phyloP scores from a whole-genome alignment of 2,888 invertebrate species.

The Nomada fucata region DNA sequence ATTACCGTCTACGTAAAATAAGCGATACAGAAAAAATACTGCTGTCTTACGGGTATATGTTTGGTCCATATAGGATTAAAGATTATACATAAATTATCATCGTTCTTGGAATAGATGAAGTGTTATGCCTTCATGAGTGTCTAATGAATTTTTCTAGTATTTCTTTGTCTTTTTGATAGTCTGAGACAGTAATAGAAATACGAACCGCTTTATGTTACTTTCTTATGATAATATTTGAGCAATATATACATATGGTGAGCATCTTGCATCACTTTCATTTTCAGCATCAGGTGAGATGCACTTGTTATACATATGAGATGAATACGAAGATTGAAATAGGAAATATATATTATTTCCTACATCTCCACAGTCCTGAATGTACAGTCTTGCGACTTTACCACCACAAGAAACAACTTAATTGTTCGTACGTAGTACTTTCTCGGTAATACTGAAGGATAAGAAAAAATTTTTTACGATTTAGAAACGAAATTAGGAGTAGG shows the following conservation, averaged over 20 bases:
- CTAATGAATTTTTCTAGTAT: slow-evolving; percentile 41
- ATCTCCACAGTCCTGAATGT: slow-evolving; percentile 31
- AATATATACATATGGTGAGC: slow-evolving; percentile 15
- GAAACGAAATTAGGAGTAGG: slow-evolving; percentile 27
- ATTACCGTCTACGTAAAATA: slow-evolving; percentile 11
- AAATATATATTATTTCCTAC: slow-evolving; percentile 42
- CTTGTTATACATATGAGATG: slow-evolving; percentile 19
- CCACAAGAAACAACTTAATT: slow-evolving; percentile 22
- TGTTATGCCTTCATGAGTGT: slow-evolving; percentile 31
- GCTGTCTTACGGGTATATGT: slow-evolving; percentile 19
- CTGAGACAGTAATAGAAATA: slow-evolving; percentile 50
- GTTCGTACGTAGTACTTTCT: slow-evolving; percentile 42
- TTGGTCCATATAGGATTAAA: slow-evolving; percentile 62
- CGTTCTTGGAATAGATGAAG: slow-evolving; percentile 47
- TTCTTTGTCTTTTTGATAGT: slow-evolving; percentile 31
- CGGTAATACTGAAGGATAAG: slow-evolving; percentile 17
- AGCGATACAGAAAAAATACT: slow-evolving; percentile 18
- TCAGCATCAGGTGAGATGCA: slow-evolving; percentile 13
- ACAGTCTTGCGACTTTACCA: slow-evolving; percentile 31
- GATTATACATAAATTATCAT: slow-evolving; percentile 58
- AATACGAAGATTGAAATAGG: slow-evolving; percentile 15
- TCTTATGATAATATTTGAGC: slow-evolving; percentile 29
- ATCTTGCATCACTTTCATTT: slow-evolving; percentile 25
- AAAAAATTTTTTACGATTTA: slow-evolving; percentile 49
- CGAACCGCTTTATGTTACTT: slow-evolving; percentile 37